Percentiles rank a stretch among this genome's conserved stretches.
These are phyloP conservation scores for Xerus rutilus DNA, from an alignment of 2,797 vertebrate species.

Conservation along the genomic window DNA sequence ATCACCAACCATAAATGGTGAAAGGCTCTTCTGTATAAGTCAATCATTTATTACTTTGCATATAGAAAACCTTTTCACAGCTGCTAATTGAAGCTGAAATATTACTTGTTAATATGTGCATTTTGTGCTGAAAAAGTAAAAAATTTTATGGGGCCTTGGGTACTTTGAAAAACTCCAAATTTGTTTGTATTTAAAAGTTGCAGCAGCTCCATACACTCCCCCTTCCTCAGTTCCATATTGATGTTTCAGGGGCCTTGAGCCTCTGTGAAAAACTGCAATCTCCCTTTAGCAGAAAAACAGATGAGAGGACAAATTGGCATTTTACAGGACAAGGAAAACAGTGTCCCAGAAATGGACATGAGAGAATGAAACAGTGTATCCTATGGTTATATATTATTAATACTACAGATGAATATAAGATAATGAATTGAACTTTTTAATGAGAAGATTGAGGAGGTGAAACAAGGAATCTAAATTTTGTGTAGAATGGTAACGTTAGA, in stretches of 20 bases:
- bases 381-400: background rate
- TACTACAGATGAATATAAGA: background rate
- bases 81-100: background rate
- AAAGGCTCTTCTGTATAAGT: background rate
- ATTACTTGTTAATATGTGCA: background rate
- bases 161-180: background rate
- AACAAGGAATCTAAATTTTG: background rate
- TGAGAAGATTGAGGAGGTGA: background rate
- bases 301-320: background rate
- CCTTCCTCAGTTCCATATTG: background rate
- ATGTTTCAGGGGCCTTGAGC: background rate
- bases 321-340: conserved; percentile 12
- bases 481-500: background rate
- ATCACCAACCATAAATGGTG: no score
- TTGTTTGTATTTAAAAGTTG: conserved; percentile 13
- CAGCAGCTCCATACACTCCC: background rate
- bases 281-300: background rate
- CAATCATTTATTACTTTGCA: background rate
- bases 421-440: background rate
- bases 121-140: background rate
- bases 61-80: background rate
- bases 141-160: background rate
- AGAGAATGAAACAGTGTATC: background rate
- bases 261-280: background rate
- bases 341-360: background rate